phyloP scores from a whole-genome alignment of 2,113 vertebrate genomes.

The Thalassoma bifasciatum region DNA sequence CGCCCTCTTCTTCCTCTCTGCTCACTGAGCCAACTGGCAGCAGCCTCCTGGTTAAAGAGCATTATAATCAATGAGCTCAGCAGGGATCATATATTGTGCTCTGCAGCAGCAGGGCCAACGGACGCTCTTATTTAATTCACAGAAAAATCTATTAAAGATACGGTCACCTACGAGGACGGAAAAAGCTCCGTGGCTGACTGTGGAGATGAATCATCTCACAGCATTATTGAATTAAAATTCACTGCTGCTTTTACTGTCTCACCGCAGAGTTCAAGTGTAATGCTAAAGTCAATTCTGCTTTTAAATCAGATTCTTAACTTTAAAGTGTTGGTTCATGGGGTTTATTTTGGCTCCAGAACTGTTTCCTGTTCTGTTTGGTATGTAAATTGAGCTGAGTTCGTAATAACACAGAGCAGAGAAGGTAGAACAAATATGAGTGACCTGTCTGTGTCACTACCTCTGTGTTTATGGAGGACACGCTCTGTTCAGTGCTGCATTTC shows the following conservation, averaged over 20 bases:
- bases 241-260: neutral
- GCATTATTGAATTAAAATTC: neutral
- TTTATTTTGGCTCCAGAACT: too few relatives aligned
- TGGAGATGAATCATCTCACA: neutral
- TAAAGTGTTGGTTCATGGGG: neutral
- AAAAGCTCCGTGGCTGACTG: neutral
- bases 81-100: slow-evolving; percentile 41
- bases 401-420: too few relatives aligned
- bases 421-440: too few relatives aligned
- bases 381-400: too few relatives aligned
- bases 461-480: too few relatives aligned
- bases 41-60: slow-evolving; percentile 49
- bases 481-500: too few relatives aligned
- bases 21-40: slow-evolving; percentile 57
- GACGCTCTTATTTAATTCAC: slow-evolving; percentile 42
- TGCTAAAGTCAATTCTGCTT: too few relatives aligned
- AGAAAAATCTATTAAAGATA: slow-evolving; percentile 22
- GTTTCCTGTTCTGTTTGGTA: too few relatives aligned
- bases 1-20: slow-evolving; percentile 49
- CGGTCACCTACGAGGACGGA: neutral
- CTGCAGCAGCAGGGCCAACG: slow-evolving; percentile 22
- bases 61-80: slow-evolving; percentile 51
- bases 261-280: neutral
- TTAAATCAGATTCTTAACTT: neutral
- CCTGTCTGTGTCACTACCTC: too few relatives aligned